A percentile compares a stretch with the other conserved stretches of the same genome.
These are phyloP conservation scores for Micromussa lordhowensis DNA, from an alignment of 92 coral and sea anemone species.

Conservation along the genomic window DNA sequence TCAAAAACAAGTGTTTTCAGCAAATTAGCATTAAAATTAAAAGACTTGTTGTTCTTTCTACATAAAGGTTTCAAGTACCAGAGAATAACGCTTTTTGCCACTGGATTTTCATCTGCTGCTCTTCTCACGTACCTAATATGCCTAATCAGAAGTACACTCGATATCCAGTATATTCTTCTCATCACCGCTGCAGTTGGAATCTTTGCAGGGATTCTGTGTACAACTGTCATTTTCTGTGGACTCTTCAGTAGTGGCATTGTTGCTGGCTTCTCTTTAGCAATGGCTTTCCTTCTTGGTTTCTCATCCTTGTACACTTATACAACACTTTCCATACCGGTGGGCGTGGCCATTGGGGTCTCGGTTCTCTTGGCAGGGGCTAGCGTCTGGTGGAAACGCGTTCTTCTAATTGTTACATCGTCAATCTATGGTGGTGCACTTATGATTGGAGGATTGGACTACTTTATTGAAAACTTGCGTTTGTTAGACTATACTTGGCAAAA, in stretches of 20 bases:
- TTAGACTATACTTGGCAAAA: constrained; percentile 69
- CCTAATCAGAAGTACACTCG: constrained; percentile 71
- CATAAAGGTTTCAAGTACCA: constrained; percentile 82
- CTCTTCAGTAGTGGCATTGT: constrained; percentile 82
- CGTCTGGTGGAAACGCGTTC: constrained; percentile 95
- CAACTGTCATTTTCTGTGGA: constrained; percentile 92
- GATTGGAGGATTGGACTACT: constrained; percentile 83
- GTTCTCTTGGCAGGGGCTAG: constrained; percentile 85
- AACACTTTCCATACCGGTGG: constrained; percentile 81
- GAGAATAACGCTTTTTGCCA: constrained; percentile 75
- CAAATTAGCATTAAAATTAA: not conserved
- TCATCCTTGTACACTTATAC: constrained; percentile 66
- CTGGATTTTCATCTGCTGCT: constrained; percentile 87
- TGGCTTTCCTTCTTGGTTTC: constrained; percentile 79
- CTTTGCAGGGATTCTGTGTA: constrained; percentile 93
- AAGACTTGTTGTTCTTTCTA: not conserved
- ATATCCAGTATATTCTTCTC: constrained; percentile 75
- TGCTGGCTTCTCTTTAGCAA: constrained; percentile 85
- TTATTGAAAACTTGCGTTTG: constrained; percentile 86
- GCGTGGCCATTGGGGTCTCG: constrained; percentile 72
- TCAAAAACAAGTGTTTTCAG: not conserved
- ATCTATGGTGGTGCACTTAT: constrained; percentile 86
- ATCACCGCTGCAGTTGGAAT: constrained; percentile 89
- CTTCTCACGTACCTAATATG: constrained; percentile 83
- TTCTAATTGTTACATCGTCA: constrained; percentile 76